Percentiles rank a stretch among this genome's conserved stretches.
These are phyloP conservation scores for Sceloporus tristichus DNA, from an alignment of 2,113 vertebrate genomes.

Conservation along the genomic window DNA sequence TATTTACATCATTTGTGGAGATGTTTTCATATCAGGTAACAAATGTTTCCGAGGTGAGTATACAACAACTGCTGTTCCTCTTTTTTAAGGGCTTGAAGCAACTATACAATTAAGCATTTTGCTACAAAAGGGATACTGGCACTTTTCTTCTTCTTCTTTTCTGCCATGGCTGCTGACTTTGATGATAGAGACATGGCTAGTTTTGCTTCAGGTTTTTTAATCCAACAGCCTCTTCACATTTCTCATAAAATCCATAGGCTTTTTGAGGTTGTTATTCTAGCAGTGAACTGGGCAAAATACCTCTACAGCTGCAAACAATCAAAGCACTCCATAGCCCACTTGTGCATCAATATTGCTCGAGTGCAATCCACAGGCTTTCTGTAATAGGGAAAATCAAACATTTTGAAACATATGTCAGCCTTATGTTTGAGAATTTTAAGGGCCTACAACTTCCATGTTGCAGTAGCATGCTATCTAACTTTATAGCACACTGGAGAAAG, in stretches of 20 bases:
- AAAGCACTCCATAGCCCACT: not conserved
- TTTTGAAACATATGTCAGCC: constrained; percentile 37
- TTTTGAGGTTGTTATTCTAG: constrained; percentile 40
- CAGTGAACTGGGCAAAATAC: not conserved
- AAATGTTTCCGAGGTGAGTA: constrained; percentile 7
- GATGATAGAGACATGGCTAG: constrained; percentile 14
- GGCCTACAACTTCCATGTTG: constrained; percentile 13
- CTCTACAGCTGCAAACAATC: constrained; percentile 49
- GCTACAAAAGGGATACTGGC: not conserved
- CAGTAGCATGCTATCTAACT: not conserved
- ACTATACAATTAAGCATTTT: constrained; percentile 7
- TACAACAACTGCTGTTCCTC: constrained; percentile 4
- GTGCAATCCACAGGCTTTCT: constrained; percentile 16
- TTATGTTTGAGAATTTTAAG: constrained; percentile 34
- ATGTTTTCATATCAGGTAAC: constrained; percentile 8
- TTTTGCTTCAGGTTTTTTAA: constrained; percentile 39
- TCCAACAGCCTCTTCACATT: not conserved
- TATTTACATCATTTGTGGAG: constrained; percentile 40
- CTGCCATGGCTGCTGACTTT: not conserved
- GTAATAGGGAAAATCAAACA: constrained; percentile 16
- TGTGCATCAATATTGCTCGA: not conserved
- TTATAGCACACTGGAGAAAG: not conserved
- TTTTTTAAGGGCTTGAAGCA: constrained; percentile 36
- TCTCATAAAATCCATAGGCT: constrained; percentile 38
- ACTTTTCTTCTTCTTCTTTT: constrained; percentile 16